phyloP scores from a whole-genome alignment of 2,888 invertebrate species.

The Trachelus stipa region DNA sequence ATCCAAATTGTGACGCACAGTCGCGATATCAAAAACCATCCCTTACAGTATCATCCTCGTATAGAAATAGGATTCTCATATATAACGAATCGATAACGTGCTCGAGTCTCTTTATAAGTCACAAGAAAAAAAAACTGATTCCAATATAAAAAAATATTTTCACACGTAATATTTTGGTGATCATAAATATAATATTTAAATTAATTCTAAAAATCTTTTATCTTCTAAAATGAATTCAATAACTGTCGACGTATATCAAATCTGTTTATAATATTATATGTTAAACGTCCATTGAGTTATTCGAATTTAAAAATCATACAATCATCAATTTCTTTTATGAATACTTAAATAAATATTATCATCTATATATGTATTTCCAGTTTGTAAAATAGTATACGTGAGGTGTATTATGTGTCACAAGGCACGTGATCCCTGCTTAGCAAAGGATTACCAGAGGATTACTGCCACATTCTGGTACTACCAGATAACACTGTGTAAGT shows the following conservation, averaged over 20 bases:
- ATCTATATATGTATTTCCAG: neutral
- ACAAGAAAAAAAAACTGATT: neutral
- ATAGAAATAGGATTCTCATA: neutral
- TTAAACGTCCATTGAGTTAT: neutral
- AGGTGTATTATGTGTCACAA: slow-evolving; percentile 58
- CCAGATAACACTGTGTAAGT: slow-evolving; percentile 64
- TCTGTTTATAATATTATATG: neutral
- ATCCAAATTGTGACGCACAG: slow-evolving; percentile 2
- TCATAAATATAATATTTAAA: neutral
- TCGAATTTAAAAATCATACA: too few species aligned
- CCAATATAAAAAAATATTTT: neutral
- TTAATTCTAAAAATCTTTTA: neutral
- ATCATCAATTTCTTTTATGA: too few species aligned
- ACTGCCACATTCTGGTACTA: slow-evolving; percentile 59
- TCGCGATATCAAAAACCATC: neutral
- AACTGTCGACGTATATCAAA: neutral
- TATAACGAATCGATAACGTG: neutral
- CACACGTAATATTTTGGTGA: neutral
- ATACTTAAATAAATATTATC: neutral
- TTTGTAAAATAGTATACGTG: slow-evolving; percentile 25
- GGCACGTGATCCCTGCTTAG: slow-evolving; percentile 55
- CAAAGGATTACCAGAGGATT: slow-evolving; percentile 60
- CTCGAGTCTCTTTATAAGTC: neutral
- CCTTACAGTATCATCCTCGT: neutral
- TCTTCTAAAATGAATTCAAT: neutral